Evolutionary conservation across 92 coral and sea anemone genomes (phyloP).

Genomic region (Blastomussa wellsi): DNA sequence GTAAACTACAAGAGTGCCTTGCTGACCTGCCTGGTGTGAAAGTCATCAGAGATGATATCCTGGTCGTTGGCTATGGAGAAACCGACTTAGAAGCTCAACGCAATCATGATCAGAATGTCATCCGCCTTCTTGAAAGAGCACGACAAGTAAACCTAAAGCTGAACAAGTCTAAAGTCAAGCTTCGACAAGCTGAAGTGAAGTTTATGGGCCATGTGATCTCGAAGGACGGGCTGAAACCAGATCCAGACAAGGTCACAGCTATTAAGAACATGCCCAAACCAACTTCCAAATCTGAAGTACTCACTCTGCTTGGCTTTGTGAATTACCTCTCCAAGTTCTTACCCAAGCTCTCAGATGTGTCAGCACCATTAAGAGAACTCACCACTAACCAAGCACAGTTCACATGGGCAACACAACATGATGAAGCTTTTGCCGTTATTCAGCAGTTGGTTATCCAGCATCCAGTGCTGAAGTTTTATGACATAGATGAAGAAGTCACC

Average conservation of each 20-base stretch:
- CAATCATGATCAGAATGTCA: slow-evolving; percentile 48
- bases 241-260: slow-evolving; percentile 37
- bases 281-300: slow-evolving; percentile 8
- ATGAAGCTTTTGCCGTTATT: slow-evolving; percentile 52
- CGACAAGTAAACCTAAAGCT: slow-evolving; percentile 36
- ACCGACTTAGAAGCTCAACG: slow-evolving; percentile 31
- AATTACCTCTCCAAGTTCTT: slow-evolving; percentile 48
- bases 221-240: slow-evolving; percentile 57
- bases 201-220: slow-evolving; percentile 41
- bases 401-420: slow-evolving; percentile 52
- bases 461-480: too few relatives aligned
- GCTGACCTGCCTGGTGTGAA: slow-evolving; percentile 40
- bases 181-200: slow-evolving; percentile 43
- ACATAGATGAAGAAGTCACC: too few relatives aligned
- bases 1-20: slow-evolving; percentile 45
- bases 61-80: slow-evolving; percentile 52
- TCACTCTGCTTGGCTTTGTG: slow-evolving; percentile 26
- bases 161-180: slow-evolving; percentile 31
- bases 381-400: slow-evolving; percentile 43
- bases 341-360: slow-evolving; percentile 56
- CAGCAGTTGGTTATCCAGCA: too few relatives aligned
- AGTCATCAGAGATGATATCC: slow-evolving; percentile 38
- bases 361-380: slow-evolving; percentile 57
- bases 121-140: slow-evolving; percentile 45
- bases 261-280: slow-evolving; percentile 28